Evolutionary conservation across 2,888 invertebrate genomes (phyloP), one percentile per base, ranked within the genome.

Genomic region (Spisula solida): DNA sequence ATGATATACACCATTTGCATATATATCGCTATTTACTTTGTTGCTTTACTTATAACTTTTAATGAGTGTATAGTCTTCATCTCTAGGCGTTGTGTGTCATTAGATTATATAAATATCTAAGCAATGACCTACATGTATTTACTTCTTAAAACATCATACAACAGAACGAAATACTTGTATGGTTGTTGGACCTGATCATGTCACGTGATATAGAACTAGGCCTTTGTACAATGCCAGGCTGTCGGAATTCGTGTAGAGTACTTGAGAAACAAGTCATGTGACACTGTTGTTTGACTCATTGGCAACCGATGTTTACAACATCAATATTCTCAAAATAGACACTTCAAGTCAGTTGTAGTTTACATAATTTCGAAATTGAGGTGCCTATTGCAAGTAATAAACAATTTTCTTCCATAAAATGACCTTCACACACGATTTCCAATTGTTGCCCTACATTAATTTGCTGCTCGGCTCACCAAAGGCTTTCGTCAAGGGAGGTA

Each of bases 401-500:
- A 25, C 10, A 5, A 66, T 66, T n/a, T 66, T 4, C 60, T 25
- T 25, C 60, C 1, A 25, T 66, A 25, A 41, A 60, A 25, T 66
- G 60, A 66, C 60, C 60, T 66, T 66, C 10, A 25, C 8, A 25
- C 25, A 6, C 0, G n/a, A 25, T 10, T 25, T 25, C 25, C 60
- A 25, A 16, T 4, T n/a, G 25, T 66, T 66, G 60, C n/a, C 60
- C 20, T 66, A 66, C 60, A 66, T 66, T 41, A 14, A 16, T 78
- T 47, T 48, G 48, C 18, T 81, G 83, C n/a, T 75, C 75, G 51
- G 48, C 83, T 47, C 25, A 20, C 75, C 80, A 80, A 83, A 51
- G 83, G 83, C 34, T 34, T 75, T 75, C 5, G 75, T 5, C 75
- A 75, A 75, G 83, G 75, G 75, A 75, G 70, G 75, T 75, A 81